Percentiles rank a stretch among this genome's conserved stretches.
Evolutionary conservation across 2,888 invertebrate species (phyloP).

Genomic region (Zhuqinia jingwanae): DNA sequence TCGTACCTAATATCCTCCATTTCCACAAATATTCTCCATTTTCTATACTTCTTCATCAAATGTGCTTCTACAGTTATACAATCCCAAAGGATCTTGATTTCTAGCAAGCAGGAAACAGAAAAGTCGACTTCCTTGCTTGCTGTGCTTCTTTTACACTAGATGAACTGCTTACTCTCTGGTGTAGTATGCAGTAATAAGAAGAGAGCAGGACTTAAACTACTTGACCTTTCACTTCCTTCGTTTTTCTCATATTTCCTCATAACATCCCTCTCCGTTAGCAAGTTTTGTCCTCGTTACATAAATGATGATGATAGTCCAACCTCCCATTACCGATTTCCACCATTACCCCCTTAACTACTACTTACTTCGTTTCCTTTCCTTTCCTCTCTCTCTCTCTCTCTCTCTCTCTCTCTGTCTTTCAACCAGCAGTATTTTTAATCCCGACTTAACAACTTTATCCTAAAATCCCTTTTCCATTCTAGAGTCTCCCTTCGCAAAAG

Average conservation of each 20-base stretch:
- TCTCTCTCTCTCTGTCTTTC: not conserved
- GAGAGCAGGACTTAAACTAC: conserved; percentile 46
- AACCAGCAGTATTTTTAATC: conserved; percentile 57
- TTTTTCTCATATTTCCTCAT: conserved; percentile 46
- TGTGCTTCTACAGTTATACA: conserved; percentile 37
- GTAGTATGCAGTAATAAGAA: too few relatives aligned
- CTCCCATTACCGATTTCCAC: conserved; percentile 49
- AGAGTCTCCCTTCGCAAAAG: conserved; percentile 37
- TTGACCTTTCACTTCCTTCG: conserved; percentile 67
- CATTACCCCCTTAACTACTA: not conserved
- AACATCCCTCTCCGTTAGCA: conserved; percentile 10
- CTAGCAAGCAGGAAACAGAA: not conserved
- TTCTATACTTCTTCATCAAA: conserved; percentile 19
- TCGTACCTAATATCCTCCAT: not conserved
- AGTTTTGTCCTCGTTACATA: conserved; percentile 64
- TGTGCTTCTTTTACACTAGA: not conserved
- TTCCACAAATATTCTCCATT: not conserved
- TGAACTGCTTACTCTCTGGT: too few relatives aligned
- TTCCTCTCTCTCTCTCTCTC: not conserved
- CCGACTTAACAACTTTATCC: conserved; percentile 67
- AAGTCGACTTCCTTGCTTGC: too few relatives aligned
- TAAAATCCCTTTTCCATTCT: conserved; percentile 62
- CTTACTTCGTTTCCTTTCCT: not conserved
- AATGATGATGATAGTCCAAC: conserved; percentile 61
- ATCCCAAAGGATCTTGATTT: conserved; percentile 24